Evolutionary conservation across 2,797 vertebrate genomes (phyloP), one percentile per base, ranked within the genome.

Genomic region (Aldrovandia affinis): DNA sequence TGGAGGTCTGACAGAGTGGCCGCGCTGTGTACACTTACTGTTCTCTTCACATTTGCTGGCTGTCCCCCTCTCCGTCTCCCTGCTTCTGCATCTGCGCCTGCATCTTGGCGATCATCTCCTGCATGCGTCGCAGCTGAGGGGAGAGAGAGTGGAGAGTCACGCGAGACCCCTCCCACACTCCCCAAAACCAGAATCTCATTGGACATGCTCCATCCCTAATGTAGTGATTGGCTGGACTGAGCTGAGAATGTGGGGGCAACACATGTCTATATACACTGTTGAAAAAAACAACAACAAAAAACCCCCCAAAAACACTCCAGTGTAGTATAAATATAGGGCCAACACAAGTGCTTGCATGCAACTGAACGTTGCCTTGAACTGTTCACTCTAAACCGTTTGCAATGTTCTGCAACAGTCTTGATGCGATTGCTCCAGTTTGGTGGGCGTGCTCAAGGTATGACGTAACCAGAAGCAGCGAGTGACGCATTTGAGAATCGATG

Each of bases 61-160:
- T 92, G 0, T 96, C 96, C 28, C 89, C 86, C 0, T 98, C 97
- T 0, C 93, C 96, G 0, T 98, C 97, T 50, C 96, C 97, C 2
- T 98, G 97, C 93, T 97, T 95, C 92, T 98, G 98, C 97, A 99
- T 99, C 94, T 99, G 98, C 0, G 97, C 97, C 91, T 99, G 98
- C 98, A 99, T 99, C 87, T 97, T 97, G 0, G 96, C 96, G 1
- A 99, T 99, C 98, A 99, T 98, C 92, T 99, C 97, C 88, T 99
- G 98, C 98, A 99, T 99, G 83, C 98, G 96, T 68, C 97, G 97
- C 87, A 99, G 94, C 98, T 99, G 50, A 77, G 86, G 57, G 39
- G 42, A 50, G 50, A 73, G 57, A 81, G 0, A 87, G 1, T 9
- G 33, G 39, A 28, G 44, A 28, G 25, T 36, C 33, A 59, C 33